A percentile compares a stretch with the other conserved stretches of the same genome.
phyloP scores from a whole-genome alignment of 37 sponge, comb jelly and placozoan species.

The Spongilla lacustris region DNA sequence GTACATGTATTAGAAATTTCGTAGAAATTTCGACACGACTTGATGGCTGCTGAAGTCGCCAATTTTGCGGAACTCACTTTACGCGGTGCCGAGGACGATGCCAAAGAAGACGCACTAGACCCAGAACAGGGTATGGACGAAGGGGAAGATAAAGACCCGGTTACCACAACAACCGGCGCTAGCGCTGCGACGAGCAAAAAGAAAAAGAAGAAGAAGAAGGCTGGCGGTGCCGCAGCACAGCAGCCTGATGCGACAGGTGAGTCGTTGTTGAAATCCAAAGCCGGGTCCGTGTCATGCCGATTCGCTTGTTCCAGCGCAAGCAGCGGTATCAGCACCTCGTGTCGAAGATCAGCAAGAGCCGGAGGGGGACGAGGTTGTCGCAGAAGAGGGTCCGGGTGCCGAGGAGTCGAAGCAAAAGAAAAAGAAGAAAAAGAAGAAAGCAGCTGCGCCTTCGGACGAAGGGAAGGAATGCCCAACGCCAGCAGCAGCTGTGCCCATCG shows the following conservation, averaged over 20 bases:
- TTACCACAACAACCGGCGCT: not conserved
- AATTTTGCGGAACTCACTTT: not conserved
- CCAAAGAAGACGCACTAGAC: not conserved
- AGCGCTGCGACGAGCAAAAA: not conserved
- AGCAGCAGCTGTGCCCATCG: not conserved
- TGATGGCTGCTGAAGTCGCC: not conserved
- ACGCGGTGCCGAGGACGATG: not conserved
- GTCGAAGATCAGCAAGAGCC: not conserved
- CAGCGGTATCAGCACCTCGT: not conserved
- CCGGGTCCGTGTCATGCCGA: not conserved
- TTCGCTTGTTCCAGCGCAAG: not conserved
- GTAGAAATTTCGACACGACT: not conserved
- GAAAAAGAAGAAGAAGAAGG: constrained; percentile 1
- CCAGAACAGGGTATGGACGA: not conserved
- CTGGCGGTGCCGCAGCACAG: not conserved
- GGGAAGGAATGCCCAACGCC: not conserved
- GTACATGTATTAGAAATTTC: too few species aligned
- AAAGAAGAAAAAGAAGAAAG: not conserved
- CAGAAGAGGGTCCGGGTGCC: not conserved
- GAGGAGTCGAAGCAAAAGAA: not conserved
- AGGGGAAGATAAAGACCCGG: not conserved
- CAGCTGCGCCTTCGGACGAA: not conserved
- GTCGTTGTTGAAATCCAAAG: not conserved
- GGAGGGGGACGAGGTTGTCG: not conserved
- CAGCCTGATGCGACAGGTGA: not conserved